Evolutionary conservation across 2,888 invertebrate genomes (phyloP).

Genomic region (Phasia obesa): DNA sequence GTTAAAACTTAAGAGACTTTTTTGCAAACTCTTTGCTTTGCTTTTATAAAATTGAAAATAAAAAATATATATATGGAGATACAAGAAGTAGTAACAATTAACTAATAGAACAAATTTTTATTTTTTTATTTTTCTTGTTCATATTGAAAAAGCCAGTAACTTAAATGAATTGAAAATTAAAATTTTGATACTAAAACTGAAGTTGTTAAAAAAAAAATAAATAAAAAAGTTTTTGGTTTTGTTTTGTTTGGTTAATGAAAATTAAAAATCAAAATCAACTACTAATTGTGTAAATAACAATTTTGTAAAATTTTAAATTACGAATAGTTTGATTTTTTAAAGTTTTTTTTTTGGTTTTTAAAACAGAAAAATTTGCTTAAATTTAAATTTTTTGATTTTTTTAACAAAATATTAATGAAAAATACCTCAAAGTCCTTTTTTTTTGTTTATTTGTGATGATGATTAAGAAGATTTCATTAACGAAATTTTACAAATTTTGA

Average conservation of each 20-base stretch:
- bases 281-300: constrained; percentile 63
- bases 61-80: constrained; percentile 20
- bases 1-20: constrained; percentile 21
- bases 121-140: constrained; percentile 1
- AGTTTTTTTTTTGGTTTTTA: constrained; percentile 34
- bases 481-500: constrained; percentile 65
- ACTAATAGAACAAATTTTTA: constrained; percentile 60
- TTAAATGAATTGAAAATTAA: not conserved
- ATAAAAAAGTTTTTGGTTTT: constrained; percentile 34
- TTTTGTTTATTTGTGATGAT: constrained; percentile 70
- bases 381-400: constrained; percentile 68
- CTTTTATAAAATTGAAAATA: constrained; percentile 37
- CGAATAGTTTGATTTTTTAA: constrained; percentile 34
- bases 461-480: constrained; percentile 68
- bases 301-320: constrained; percentile 31
- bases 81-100: constrained; percentile 61
- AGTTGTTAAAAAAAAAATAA: not conserved
- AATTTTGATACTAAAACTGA: constrained; percentile 39
- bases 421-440: constrained; percentile 83
- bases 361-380: constrained; percentile 66
- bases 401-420: constrained; percentile 70
- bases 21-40: constrained; percentile 39
- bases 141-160: constrained; percentile 49
- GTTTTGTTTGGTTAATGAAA: constrained; percentile 32
- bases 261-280: constrained; percentile 63